phyloP scores from a whole-genome alignment of 1,140 invertebrate genomes.

The Dufourea novaeangliae region DNA sequence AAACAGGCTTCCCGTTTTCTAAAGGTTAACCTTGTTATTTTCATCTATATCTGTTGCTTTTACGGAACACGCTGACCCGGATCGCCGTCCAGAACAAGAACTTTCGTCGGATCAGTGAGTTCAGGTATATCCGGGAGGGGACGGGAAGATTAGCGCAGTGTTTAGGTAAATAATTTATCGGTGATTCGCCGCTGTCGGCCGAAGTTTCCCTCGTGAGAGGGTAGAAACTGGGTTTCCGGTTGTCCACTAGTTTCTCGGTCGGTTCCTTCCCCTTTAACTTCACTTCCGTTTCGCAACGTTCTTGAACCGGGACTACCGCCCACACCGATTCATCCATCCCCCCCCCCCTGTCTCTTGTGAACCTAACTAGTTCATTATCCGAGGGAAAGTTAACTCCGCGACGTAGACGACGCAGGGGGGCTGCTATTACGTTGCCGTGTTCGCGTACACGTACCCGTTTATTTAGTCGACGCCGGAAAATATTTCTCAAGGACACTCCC shows the following conservation, averaged over 20 bases:
- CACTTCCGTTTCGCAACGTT: slow-evolving; percentile 41
- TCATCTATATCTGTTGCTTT: too few relatives aligned
- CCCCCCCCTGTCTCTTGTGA: slow-evolving; percentile 41
- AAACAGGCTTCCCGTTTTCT: too few relatives aligned
- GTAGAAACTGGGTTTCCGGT: neutral
- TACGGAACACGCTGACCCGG: too few relatives aligned
- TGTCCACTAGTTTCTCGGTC: slow-evolving; percentile 27
- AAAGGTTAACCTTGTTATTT: too few relatives aligned
- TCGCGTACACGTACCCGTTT: slow-evolving; percentile 13
- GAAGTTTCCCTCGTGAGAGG: neutral
- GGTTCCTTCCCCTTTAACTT: slow-evolving; percentile 37
- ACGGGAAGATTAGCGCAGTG: neutral
- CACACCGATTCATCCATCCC: slow-evolving; percentile 33
- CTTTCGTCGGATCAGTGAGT: too few relatives aligned
- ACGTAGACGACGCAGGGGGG: neutral
- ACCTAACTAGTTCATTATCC: slow-evolving; percentile 53
- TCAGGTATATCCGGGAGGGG: neutral
- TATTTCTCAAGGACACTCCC: slow-evolving; percentile 6
- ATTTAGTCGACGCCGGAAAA: neutral
- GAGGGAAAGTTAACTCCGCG: slow-evolving; percentile 27
- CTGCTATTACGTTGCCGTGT: slow-evolving; percentile 12
- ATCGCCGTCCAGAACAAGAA: too few relatives aligned
- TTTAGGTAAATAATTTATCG: slow-evolving; percentile 2
- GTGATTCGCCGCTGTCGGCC: neutral
- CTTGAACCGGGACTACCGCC: slow-evolving; percentile 34